Percentiles rank a stretch among this genome's conserved stretches.
Evolutionary conservation across 2,888 invertebrate species (phyloP).

Genomic region (Schrankia costaestrigalis): DNA sequence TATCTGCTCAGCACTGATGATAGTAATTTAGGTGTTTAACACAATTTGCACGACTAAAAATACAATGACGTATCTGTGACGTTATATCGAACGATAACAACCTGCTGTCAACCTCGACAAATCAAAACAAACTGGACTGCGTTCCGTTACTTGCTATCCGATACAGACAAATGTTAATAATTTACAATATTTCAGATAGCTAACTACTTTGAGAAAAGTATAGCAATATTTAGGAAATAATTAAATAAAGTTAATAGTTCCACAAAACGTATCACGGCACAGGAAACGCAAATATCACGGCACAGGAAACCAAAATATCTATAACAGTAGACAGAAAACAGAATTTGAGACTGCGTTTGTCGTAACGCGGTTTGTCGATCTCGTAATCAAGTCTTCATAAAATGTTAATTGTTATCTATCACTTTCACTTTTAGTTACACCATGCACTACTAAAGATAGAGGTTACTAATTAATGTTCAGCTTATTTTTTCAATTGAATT

Average conservation of each 20-base stretch:
- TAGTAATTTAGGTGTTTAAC: constrained; percentile 15
- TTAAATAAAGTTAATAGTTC: background rate
- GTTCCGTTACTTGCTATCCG: constrained; percentile 17
- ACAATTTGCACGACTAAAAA: constrained; percentile 46
- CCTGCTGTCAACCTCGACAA: constrained; percentile 44
- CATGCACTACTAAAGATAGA: no score
- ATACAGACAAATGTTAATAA: background rate
- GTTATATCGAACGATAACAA: constrained; percentile 62
- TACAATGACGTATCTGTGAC: constrained; percentile 52
- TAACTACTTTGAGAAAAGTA: background rate
- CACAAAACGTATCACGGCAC: no score
- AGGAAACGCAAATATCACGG: constrained; percentile 3
- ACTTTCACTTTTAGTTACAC: no score
- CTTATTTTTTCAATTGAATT: no score
- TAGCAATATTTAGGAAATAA: no score
- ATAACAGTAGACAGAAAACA: no score
- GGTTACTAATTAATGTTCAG: no score
- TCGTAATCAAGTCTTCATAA: no score
- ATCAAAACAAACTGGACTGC: constrained; percentile 43
- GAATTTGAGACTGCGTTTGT: no score
- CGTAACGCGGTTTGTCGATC: no score
- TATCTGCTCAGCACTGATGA: constrained; percentile 7
- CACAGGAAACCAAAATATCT: no score
- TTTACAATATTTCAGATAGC: background rate
- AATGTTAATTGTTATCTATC: no score